A percentile compares a stretch with the other conserved stretches of the same genome.
Conservation (phyloP, 2,888 invertebrate species). For the Melipona bicolor region DNA sequence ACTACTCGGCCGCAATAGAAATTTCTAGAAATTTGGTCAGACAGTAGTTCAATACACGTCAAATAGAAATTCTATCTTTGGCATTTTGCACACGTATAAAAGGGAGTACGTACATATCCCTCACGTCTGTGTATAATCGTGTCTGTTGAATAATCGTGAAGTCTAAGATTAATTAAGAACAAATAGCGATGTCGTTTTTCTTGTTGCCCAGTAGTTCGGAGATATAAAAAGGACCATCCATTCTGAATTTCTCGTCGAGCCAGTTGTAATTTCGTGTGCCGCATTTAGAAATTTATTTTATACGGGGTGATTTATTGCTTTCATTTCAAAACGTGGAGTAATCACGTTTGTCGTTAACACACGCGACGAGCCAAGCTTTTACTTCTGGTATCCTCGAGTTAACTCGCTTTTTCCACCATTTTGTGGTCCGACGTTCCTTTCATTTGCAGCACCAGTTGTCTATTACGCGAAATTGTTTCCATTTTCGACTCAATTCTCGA, state of each 20-base stretch:
- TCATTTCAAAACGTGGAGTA: slow-evolving; percentile 66
- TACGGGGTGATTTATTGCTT: slow-evolving; percentile 70
- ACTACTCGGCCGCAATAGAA: neutral
- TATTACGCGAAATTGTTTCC: slow-evolving; percentile 22
- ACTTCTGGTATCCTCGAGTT: neutral
- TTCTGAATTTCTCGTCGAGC: slow-evolving; percentile 31
- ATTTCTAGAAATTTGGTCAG: neutral
- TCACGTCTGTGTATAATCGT: neutral
- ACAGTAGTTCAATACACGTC: neutral
- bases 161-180: slow-evolving; percentile 26
- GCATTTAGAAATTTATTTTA: slow-evolving; percentile 68
- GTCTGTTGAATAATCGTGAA: neutral
- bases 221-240: slow-evolving; percentile 10
- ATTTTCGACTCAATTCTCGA: neutral
- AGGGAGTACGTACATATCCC: too few species aligned
- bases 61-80: neutral
- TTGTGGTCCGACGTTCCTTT: neutral
- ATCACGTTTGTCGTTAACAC: slow-evolving; percentile 11
- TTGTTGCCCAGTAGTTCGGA: slow-evolving; percentile 15
- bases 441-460: neutral
- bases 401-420: slow-evolving; percentile 11
- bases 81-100: neutral
- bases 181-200: slow-evolving; percentile 21
- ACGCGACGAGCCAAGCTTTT: slow-evolving; percentile 23
- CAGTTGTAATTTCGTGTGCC: slow-evolving; percentile 46